phyloP scores from a whole-genome alignment of 2,113 vertebrate species.

The Thunnus maccoyii region DNA sequence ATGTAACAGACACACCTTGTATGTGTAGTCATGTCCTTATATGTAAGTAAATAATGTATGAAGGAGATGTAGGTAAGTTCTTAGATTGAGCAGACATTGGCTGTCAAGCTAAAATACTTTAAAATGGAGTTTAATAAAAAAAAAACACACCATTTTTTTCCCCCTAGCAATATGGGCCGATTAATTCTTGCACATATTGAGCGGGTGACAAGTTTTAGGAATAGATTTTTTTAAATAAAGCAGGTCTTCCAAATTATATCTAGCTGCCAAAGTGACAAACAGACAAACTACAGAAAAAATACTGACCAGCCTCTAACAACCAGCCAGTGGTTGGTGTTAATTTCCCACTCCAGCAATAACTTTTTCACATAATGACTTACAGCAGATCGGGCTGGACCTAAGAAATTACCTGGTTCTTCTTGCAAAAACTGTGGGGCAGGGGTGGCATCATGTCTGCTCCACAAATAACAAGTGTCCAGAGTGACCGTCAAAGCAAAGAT shows the following conservation, averaged over 20 bases:
- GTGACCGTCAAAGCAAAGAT: conserved; percentile 35
- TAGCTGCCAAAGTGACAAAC: conserved; percentile 10
- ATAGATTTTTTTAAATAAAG: neutral
- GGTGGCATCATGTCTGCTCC: conserved; percentile 31
- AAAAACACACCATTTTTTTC: neutral
- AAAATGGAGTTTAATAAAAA: neutral
- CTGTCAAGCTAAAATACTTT: neutral
- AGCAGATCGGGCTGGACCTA: conserved; percentile 1
- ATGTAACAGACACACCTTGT: neutral
- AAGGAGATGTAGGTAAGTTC: neutral
- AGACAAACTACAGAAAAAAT: conserved; percentile 29
- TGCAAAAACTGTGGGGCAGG: neutral
- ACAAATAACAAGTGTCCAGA: conserved; percentile 53
- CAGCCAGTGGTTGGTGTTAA: conserved; percentile 14
- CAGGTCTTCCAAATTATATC: conserved; percentile 5
- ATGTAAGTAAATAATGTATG: neutral
- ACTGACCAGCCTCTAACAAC: conserved; percentile 7
- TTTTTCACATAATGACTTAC: conserved; percentile 21
- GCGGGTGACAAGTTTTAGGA: neutral
- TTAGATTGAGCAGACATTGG: neutral
- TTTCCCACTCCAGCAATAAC: conserved; percentile 48
- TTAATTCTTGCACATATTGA: conserved; percentile 4
- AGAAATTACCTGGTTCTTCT: conserved; percentile 30
- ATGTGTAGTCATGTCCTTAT: neutral
- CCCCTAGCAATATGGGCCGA: neutral